phyloP scores from a whole-genome alignment of 2,113 vertebrate genomes.

The Apodemus sylvaticus region DNA sequence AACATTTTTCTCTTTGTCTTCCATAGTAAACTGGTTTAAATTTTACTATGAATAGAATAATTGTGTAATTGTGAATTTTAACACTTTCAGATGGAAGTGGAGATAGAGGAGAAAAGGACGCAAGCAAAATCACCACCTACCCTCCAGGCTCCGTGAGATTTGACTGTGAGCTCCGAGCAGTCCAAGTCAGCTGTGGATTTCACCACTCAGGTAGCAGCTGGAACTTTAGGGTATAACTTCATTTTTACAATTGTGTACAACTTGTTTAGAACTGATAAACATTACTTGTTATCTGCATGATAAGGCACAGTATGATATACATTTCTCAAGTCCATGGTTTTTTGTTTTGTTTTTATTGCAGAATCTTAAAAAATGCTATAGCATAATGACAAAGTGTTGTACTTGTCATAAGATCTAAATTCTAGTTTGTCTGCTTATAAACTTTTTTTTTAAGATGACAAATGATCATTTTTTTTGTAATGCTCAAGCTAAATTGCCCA shows the following conservation, averaged over 20 bases:
- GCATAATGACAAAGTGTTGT: not conserved
- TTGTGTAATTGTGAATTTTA: conserved; percentile 73
- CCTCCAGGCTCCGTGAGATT: conserved; percentile 96
- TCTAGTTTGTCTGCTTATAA: not conserved
- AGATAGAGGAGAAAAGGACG: conserved; percentile 97
- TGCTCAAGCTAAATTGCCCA: not conserved
- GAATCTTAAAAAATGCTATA: not conserved
- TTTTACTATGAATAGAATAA: conserved; percentile 39
- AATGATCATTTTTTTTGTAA: not conserved
- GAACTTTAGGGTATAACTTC: conserved; percentile 71
- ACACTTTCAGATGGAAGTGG: conserved; percentile 93
- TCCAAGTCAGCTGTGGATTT: conserved; percentile 99
- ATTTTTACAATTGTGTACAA: conserved; percentile 72
- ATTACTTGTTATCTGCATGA: not conserved
- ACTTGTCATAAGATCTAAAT: not conserved
- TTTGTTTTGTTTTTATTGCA: not conserved
- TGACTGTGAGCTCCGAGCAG: conserved; percentile 94
- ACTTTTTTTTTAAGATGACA: not conserved
- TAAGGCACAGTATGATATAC: not conserved
- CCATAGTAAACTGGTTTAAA: conserved; percentile 74
- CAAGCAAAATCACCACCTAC: conserved; percentile 99
- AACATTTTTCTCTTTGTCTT: conserved; percentile 74
- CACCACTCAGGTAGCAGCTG: conserved; percentile 95
- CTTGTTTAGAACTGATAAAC: conserved; percentile 30
- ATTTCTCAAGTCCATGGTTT: conserved; percentile 8